A percentile compares a stretch with the other conserved stretches of the same genome.
These are phyloP conservation scores for Spea hammondii DNA, from an alignment of 2,797 vertebrate genomes.

Conservation along the genomic window DNA sequence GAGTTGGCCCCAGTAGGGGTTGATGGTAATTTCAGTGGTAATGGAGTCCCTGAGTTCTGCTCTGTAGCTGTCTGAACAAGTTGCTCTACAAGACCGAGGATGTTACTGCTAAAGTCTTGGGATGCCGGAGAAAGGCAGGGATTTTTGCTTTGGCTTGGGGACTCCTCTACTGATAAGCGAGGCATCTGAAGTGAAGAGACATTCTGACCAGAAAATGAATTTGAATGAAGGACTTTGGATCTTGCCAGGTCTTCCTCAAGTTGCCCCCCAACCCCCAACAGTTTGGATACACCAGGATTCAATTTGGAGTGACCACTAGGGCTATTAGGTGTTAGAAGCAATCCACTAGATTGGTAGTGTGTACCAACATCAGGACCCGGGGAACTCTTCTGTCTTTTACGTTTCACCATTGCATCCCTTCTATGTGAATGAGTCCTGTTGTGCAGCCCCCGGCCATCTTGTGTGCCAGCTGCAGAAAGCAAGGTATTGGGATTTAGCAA, in stretches of 20 bases:
- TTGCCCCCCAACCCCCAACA: constrained; percentile 29
- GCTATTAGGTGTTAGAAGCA: constrained; percentile 48
- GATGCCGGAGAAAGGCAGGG: constrained; percentile 56
- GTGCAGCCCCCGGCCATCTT: constrained; percentile 21
- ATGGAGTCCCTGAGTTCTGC: constrained; percentile 64
- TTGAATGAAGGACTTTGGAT: constrained; percentile 42
- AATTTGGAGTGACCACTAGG: constrained; percentile 63
- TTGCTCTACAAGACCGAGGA: constrained; percentile 68
- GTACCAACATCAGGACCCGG: constrained; percentile 63
- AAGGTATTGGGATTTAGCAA: constrained; percentile 56
- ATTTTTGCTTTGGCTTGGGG: constrained; percentile 62
- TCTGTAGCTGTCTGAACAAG: constrained; percentile 56
- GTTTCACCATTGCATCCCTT: constrained; percentile 37
- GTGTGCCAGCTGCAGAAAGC: constrained; percentile 55
- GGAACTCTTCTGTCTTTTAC: constrained; percentile 70
- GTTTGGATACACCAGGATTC: constrained; percentile 42
- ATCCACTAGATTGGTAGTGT: constrained; percentile 31
- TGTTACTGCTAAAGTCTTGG: constrained; percentile 71
- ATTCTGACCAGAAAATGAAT: constrained; percentile 25
- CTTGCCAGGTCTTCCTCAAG: constrained; percentile 39
- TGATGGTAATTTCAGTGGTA: constrained; percentile 58
- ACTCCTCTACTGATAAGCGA: constrained; percentile 51
- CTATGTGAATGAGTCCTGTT: constrained; percentile 34
- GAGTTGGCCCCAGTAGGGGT: constrained; percentile 52
- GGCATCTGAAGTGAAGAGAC: constrained; percentile 51